A percentile compares a stretch with the other conserved stretches of the same genome.
These are phyloP conservation scores for Montipora efflorescens DNA, from an alignment of 64 coral and sea anemone species.

Conservation along the genomic window DNA sequence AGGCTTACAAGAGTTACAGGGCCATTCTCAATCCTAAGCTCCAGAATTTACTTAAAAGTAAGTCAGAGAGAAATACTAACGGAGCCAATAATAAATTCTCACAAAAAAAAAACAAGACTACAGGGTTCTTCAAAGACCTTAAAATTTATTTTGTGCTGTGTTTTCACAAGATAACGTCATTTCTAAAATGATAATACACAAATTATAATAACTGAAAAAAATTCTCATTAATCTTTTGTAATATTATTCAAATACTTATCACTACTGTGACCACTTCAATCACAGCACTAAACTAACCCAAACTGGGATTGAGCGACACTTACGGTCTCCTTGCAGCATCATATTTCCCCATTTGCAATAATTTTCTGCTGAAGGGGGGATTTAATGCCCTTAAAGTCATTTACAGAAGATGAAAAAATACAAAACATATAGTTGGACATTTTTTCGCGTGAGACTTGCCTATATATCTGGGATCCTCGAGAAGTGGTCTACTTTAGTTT, in stretches of 20 bases:
- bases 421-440: constrained; percentile 19
- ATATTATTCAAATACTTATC: constrained; percentile 16
- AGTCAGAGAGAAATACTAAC: neutral
- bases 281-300: neutral
- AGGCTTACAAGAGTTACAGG: neutral
- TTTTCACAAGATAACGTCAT: constrained; percentile 1
- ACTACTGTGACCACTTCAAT: neutral
- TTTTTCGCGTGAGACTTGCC: neutral
- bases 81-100: too few relatives aligned
- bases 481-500: neutral
- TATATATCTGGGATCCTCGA: neutral
- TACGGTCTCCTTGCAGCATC: neutral
- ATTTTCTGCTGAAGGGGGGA: neutral
- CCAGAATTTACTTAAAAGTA: constrained; percentile 6
- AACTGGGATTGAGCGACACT: neutral
- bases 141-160: constrained; percentile 35
- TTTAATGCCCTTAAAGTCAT: neutral
- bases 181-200: constrained; percentile 47
- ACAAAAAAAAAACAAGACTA: neutral
- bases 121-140: neutral
- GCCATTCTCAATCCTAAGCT: neutral
- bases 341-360: neutral
- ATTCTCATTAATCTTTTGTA: neutral
- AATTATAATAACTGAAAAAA: constrained; percentile 6
- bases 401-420: constrained; percentile 12